Evolutionary conservation across 2,888 invertebrate genomes (phyloP).

Genomic region (Pseudococcus jackbeardsleyi): DNA sequence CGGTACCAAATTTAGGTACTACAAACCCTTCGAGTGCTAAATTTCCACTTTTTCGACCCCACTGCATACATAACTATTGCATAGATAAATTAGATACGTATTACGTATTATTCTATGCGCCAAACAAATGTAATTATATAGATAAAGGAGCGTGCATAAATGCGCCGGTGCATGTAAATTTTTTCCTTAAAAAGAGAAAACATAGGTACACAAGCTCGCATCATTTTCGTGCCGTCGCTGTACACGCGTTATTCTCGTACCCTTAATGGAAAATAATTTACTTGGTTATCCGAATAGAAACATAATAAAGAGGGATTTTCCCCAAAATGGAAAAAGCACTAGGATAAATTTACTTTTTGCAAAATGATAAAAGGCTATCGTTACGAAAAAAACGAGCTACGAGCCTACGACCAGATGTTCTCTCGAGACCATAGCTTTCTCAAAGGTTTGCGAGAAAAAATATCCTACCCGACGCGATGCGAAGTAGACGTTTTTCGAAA

Average conservation of each 20-base stretch:
- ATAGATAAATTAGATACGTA: background rate
- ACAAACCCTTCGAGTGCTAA: background rate
- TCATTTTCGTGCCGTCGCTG: background rate
- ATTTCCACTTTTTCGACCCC: background rate
- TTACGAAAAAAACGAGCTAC: slow-evolving; percentile 23
- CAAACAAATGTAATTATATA: slow-evolving; percentile 11
- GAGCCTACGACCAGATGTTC: slow-evolving; percentile 18
- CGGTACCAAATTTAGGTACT: background rate
- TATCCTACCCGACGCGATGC: background rate
- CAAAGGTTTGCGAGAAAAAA: background rate
- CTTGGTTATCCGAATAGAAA: slow-evolving; percentile 33
- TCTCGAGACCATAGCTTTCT: slow-evolving; percentile 36
- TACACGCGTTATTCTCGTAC: background rate
- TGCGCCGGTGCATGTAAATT: slow-evolving; percentile 6
- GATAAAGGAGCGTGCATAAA: background rate
- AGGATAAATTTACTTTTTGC: slow-evolving; percentile 35
- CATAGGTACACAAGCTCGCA: background rate
- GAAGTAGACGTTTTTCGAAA: background rate
- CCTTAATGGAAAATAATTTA: slow-evolving; percentile 38
- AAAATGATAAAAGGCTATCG: slow-evolving; percentile 36
- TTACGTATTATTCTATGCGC: background rate
- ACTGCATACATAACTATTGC: background rate
- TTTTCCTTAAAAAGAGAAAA: background rate
- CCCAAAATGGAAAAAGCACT: background rate
- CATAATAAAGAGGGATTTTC: background rate